Evolutionary conservation across 2,888 invertebrate genomes (phyloP).

Genomic region (Hecatera dysodea): DNA sequence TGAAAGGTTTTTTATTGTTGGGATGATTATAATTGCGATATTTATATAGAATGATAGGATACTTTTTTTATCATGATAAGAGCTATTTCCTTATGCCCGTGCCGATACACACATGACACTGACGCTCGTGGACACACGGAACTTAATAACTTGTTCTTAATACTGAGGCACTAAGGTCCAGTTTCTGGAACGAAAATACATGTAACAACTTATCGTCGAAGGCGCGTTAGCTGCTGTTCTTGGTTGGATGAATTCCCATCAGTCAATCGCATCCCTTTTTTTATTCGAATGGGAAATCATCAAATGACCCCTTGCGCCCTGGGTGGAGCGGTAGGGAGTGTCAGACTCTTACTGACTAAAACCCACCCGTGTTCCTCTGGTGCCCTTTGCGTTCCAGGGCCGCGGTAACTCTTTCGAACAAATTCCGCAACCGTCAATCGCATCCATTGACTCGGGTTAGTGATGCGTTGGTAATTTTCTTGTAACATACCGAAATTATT

Average conservation of each 20-base stretch:
- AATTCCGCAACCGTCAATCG: too few relatives aligned
- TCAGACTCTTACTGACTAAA: too few relatives aligned
- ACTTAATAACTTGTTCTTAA: neutral
- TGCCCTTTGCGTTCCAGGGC: too few relatives aligned
- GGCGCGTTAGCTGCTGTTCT: neutral
- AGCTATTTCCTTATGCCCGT: neutral
- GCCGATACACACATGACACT: neutral
- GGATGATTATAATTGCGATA: neutral
- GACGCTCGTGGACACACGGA: neutral
- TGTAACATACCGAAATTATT: too few relatives aligned
- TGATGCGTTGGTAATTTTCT: neutral
- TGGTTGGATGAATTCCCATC: neutral
- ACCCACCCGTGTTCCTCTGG: too few relatives aligned
- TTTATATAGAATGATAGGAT: neutral
- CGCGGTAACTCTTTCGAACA: too few relatives aligned
- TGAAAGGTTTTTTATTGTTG: slow-evolving; percentile 22
- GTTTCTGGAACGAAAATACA: neutral
- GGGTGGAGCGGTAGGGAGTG: too few relatives aligned
- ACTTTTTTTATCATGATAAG: neutral
- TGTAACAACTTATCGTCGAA: too few relatives aligned
- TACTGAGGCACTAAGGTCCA: neutral
- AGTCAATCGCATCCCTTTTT: neutral
- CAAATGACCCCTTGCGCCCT: too few relatives aligned
- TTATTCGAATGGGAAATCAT: too few relatives aligned
- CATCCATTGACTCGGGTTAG: neutral